A percentile compares a stretch with the other conserved stretches of the same genome.
These are phyloP conservation scores for Illadopsis cleaveri DNA, from an alignment of 2,113 vertebrate species.

Conservation along the genomic window DNA sequence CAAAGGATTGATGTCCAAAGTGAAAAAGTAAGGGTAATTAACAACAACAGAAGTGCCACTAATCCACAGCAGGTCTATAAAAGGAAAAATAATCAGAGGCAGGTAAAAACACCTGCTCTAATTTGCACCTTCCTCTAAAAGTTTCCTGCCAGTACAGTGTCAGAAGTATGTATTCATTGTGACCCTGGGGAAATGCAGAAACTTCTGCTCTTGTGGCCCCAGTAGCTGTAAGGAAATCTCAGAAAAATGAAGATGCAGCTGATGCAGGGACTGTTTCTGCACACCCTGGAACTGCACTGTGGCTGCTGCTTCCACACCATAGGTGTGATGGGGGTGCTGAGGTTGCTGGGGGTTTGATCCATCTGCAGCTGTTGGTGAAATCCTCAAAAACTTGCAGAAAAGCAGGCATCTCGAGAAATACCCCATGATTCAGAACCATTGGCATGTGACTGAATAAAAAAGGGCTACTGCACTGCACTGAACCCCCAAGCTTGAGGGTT, in stretches of 20 bases:
- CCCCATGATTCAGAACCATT: neutral
- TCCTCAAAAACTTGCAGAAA: neutral
- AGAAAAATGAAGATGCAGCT: neutral
- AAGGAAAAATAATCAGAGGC: neutral
- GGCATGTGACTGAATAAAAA: neutral
- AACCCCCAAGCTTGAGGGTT: fast-evolving
- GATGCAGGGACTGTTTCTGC: neutral
- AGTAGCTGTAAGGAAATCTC: too few species aligned
- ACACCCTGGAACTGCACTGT: neutral
- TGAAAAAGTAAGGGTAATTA: neutral
- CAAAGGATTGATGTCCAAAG: neutral
- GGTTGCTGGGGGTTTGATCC: neutral
- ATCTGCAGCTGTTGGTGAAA: neutral
- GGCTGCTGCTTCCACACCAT: neutral
- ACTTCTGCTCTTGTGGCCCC: too few species aligned
- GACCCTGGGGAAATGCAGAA: neutral
- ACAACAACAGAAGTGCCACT: neutral
- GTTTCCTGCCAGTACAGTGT: neutral
- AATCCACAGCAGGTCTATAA: neutral
- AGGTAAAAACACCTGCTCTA: neutral
- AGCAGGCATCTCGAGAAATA: neutral
- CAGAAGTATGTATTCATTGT: neutral
- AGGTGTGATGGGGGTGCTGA: neutral
- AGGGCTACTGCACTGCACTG: neutral
- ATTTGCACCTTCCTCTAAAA: neutral